Percentiles rank a stretch among this genome's conserved stretches.
Conservation (phyloP, 2,113 vertebrate genomes). For the Emydocephalus ijimae region DNA sequence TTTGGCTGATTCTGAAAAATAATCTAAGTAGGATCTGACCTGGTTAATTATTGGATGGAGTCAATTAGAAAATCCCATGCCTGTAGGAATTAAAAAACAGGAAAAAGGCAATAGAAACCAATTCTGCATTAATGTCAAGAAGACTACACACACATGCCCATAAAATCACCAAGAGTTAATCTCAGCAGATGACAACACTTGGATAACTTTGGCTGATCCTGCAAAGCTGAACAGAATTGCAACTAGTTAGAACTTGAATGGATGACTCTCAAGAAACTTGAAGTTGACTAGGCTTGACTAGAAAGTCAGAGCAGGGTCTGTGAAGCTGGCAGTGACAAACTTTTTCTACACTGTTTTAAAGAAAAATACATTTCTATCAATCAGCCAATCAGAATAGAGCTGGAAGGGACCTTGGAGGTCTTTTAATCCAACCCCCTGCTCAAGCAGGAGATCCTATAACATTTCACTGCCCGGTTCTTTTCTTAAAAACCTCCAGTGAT, state of each 20-base stretch:
- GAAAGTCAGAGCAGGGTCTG: not conserved
- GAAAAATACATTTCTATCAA: not conserved
- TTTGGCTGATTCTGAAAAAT: not conserved
- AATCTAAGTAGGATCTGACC: not conserved
- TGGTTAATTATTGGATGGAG: not conserved
- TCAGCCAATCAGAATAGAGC: not conserved
- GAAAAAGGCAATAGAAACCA: not conserved
- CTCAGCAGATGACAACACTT: not conserved
- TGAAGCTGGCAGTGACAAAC: not conserved
- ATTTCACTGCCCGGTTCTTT: no score
- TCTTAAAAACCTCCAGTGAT: no score
- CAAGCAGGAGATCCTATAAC: not conserved
- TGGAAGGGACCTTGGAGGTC: not conserved
- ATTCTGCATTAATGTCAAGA: not conserved
- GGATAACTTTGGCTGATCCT: not conserved
- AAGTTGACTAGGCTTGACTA: not conserved
- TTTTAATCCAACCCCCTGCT: not conserved
- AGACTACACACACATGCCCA: not conserved
- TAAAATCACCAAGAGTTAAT: not conserved
- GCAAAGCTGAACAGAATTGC: not conserved
- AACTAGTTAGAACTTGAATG: not conserved
- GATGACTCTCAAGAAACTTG: not conserved
- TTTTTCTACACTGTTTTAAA: not conserved
- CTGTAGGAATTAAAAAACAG: not conserved
- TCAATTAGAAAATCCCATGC: not conserved